Evolutionary conservation across 2,888 invertebrate species (phyloP), one percentile per base, ranked within the genome.

Genomic region (Steromphala cineraria): DNA sequence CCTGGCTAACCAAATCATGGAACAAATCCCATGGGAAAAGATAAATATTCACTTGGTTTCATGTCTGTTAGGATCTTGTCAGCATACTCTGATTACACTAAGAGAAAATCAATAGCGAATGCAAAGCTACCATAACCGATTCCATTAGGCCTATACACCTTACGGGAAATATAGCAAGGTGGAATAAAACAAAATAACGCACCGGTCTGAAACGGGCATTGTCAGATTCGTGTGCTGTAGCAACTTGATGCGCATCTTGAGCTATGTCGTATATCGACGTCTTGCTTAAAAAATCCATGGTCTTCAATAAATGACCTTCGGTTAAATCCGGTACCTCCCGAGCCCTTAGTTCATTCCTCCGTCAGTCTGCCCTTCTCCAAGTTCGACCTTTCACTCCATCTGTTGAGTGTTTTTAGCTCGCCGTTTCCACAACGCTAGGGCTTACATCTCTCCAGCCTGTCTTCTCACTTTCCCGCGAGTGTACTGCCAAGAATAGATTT

Each of bases 231-330:
- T 83, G 85, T 10, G 87, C 87, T 13, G 85, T 84, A 5, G 89
- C 88, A 4, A 86, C 84, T 74, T 90, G 89, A 5, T 88, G 86
- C 0, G 90, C 90, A 75, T 88, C 90, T 62, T 89, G 89, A 17
- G 89, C 89, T n/a, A 90, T 85, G 78, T 90, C 90, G 79, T 83
- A 90, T 46, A 90, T 88, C 10, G 88, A 84, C 17, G 76, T 76
- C 76, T 76, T 76, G 53, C 31, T 76, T 28, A 76, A n/a, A 55
- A 76, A 76, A 76, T 82, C 77, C 79, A 56, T 75, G 31, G 67
- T 53, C 67, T 53, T 75, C 67, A 75, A 24, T 74, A n/a, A 55
- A 36, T 67, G 75, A 75, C 62, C 75, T 62, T 80, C 40, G 55
- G 67, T 53, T 67, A 67, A 52, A 75, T 62, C 75, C 76, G 28